Evolutionary conservation across 2,888 invertebrate genomes (phyloP).

Genomic region (Apomyelois bistriatella): DNA sequence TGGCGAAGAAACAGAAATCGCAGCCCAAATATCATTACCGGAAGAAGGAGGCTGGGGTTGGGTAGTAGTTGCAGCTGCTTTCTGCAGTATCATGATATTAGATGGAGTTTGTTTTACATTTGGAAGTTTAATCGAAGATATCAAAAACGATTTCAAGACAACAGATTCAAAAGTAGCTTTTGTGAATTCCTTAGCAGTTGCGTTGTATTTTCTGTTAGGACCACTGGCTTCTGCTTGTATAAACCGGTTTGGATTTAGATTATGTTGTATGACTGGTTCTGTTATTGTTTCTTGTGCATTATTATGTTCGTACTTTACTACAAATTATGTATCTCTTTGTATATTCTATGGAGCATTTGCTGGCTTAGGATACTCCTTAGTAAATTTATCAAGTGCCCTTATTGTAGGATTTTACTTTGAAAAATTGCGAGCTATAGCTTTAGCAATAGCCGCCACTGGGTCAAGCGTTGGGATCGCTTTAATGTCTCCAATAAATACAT

Average conservation of each 20-base stretch:
- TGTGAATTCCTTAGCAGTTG: conserved; percentile 58
- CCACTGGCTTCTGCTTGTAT: conserved; percentile 64
- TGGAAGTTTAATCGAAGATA: conserved; percentile 54
- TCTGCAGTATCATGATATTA: conserved; percentile 47
- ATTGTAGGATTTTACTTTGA: conserved; percentile 73
- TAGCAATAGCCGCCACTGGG: conserved; percentile 54
- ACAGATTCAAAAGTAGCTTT: conserved; percentile 48
- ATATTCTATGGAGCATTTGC: conserved; percentile 54
- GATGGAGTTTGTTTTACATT: conserved; percentile 63
- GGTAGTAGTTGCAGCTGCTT: conserved; percentile 57
- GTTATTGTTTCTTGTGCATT: conserved; percentile 48
- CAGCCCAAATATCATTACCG: conserved; percentile 65
- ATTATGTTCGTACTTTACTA: conserved; percentile 52
- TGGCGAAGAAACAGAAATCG: conserved; percentile 65
- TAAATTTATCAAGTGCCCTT: conserved; percentile 53
- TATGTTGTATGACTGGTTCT: conserved; percentile 60
- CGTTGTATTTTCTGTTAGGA: conserved; percentile 55
- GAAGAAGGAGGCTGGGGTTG: conserved; percentile 70
- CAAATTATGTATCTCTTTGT: conserved; percentile 40
- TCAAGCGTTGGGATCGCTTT: conserved; percentile 62
- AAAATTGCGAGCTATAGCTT: conserved; percentile 53
- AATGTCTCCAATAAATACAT: conserved; percentile 53
- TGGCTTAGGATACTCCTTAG: conserved; percentile 59
- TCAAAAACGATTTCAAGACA: conserved; percentile 45
- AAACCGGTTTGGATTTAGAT: conserved; percentile 68